These are phyloP conservation scores for Dolichopus griseipennis DNA, from an alignment of 2,888 invertebrate genomes.

Conservation along the genomic window DNA sequence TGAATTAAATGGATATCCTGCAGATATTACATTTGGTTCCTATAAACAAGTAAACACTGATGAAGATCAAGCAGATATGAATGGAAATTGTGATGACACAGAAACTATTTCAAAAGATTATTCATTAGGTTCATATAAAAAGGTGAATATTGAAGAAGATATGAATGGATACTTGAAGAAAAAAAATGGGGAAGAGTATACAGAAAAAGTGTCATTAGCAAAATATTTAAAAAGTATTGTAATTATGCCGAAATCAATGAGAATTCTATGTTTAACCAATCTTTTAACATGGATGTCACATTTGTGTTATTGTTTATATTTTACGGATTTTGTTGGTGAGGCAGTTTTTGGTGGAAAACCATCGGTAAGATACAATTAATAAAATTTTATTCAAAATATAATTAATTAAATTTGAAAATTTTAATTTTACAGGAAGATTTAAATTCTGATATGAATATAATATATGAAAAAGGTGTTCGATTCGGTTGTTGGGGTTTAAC, in stretches of 20 bases:
- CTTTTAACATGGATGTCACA: conserved; percentile 59
- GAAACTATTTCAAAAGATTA: background rate
- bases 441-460: conserved; percentile 26
- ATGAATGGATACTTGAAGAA: background rate
- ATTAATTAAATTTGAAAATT: conserved; percentile 10
- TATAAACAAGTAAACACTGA: background rate
- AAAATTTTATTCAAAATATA: background rate
- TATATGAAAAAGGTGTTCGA: conserved; percentile 41
- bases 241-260: conserved; percentile 50
- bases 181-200: background rate
- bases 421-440: conserved; percentile 28
- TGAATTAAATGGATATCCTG: background rate
- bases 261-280: conserved; percentile 53
- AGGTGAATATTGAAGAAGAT: background rate
- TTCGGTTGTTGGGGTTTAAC: conserved; percentile 44
- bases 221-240: conserved; percentile 49
- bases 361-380: conserved; percentile 33
- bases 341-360: conserved; percentile 51
- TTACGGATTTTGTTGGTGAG: conserved; percentile 60
- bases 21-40: background rate
- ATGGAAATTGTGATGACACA: background rate
- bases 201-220: conserved; percentile 31
- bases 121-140: too few relatives aligned
- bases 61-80: background rate
- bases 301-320: conserved; percentile 57